Percentiles rank a stretch among this genome's conserved stretches.
phyloP scores from a whole-genome alignment of 2,113 vertebrate genomes.

The Chaetodon auriga region DNA sequence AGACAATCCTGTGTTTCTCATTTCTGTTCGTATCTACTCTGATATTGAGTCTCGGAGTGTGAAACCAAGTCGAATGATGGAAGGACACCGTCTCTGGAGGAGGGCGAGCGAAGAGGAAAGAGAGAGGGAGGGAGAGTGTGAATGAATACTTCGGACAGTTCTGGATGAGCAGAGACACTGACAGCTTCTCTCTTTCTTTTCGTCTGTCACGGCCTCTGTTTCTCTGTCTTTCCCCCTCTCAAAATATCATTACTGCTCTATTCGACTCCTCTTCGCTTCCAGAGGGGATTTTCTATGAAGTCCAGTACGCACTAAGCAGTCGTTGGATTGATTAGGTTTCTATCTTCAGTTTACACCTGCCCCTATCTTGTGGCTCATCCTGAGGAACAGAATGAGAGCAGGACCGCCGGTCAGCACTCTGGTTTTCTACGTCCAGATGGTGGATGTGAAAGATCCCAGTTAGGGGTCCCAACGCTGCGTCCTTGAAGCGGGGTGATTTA shows the following conservation, averaged over 20 bases:
- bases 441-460: conserved; percentile 82
- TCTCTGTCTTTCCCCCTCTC: conserved; percentile 22
- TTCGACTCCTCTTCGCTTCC: conserved; percentile 27
- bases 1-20: conserved; percentile 69
- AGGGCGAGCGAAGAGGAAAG: conserved; percentile 22
- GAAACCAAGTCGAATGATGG: conserved; percentile 74
- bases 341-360: conserved; percentile 26
- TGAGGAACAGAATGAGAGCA: conserved; percentile 75
- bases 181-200: conserved; percentile 49
- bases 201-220: conserved; percentile 13
- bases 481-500: conserved; percentile 82
- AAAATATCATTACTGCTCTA: conserved; percentile 48
- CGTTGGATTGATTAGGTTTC: conserved; percentile 53
- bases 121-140: conserved; percentile 26
- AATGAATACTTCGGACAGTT: conserved; percentile 64
- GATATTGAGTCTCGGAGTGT: conserved; percentile 70
- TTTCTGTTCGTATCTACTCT: conserved; percentile 73
- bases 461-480: conserved; percentile 79
- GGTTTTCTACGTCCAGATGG: conserved; percentile 79
- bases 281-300: conserved; percentile 46
- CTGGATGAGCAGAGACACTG: conserved; percentile 66
- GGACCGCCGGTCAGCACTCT: conserved; percentile 80
- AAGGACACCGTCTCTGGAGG: conserved; percentile 47
- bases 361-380: conserved; percentile 49
- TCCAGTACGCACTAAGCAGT: conserved; percentile 37